Evolutionary conservation across 2,113 vertebrate species (phyloP).

Genomic region (Archocentrus centrarchus): DNA sequence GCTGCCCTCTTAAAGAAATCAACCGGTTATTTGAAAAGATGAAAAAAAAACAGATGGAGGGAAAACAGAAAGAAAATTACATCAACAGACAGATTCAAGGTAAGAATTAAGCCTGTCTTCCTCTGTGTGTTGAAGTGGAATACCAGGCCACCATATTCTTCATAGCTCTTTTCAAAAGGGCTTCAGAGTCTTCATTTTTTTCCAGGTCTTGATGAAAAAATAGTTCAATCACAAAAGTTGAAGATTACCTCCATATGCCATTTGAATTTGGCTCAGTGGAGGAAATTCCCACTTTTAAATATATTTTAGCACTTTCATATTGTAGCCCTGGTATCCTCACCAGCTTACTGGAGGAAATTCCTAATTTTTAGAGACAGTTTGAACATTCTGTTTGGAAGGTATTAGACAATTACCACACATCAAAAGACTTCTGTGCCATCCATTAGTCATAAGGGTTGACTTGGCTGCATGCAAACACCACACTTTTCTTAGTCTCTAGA

Average conservation of each 20-base stretch:
- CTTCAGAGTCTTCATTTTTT: conserved; percentile 27
- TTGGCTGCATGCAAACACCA: not conserved
- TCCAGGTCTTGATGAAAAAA: conserved; percentile 43
- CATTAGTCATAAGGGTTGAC: not conserved
- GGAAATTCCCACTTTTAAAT: conserved; percentile 6
- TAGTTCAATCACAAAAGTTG: conserved; percentile 41
- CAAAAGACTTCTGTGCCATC: not conserved
- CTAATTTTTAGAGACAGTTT: not conserved
- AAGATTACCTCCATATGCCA: conserved; percentile 31
- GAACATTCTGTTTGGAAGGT: not conserved
- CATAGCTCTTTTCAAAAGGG: conserved; percentile 3
- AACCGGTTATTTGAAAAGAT: not conserved
- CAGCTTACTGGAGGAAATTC: not conserved
- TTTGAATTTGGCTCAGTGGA: conserved; percentile 14
- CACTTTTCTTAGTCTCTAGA: not conserved
- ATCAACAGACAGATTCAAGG: conserved; percentile 12
- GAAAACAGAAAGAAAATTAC: not conserved
- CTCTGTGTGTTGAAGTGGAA: not conserved
- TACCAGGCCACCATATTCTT: conserved; percentile 11
- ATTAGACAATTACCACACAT: not conserved
- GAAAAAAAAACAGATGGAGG: not conserved
- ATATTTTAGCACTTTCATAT: not conserved
- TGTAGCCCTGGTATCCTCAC: not conserved
- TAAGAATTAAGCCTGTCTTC: conserved; percentile 21
- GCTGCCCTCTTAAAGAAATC: conserved; percentile 11